Base-by-base conservation (phyloP, 2,797 vertebrate genomes). In the Pipistrellus pipistrellus region DNA sequence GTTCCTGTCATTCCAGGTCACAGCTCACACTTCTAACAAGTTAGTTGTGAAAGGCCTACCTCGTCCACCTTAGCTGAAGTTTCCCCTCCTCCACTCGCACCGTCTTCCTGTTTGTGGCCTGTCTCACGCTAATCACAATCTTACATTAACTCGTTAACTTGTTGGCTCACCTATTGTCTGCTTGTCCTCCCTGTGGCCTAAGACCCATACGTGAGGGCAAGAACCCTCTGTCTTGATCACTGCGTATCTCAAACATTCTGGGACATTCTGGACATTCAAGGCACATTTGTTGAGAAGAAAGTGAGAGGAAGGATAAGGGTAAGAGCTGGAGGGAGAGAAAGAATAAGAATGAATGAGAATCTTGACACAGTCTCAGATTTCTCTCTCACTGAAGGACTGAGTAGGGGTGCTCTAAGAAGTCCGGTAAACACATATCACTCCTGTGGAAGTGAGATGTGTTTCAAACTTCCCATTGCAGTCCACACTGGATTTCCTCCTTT, bases 71-170 rank as follows among this genome's bases (percentile, higher is more conserved):
- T 1, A 32, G 82, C 90, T 64, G 0, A 2, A 18, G 25, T 51
- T 23, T 15, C 53, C 30, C 15, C n/a, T 25, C 0, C 8, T 38
- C 64, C 2, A 0, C 21, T 27, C 46, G 30, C 20, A 20, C 10
- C 21, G 3, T 27, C 12, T 2, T 46, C 30, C 66, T 62, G 14
- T 66, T 12, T 32, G 46, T 66, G 7, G 32, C 46, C 41, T 51
- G 91, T 4, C 0, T 41, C 25, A 14, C 18, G 44, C 41, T 17
- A 1, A 55, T 14, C 23, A 3, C 46, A 25, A 6, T 8, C 20
- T n/a, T 4, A 6, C 18, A 4, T 53, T 10, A 21, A 55, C 8
- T 35, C 35, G 11, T 59, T 75, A 25, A 20, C 55, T 84, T 88
- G 17, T 44, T 27, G 18, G 20, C 14, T 27, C 46, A 20, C 62